Evolutionary conservation across 2,113 vertebrate genomes (phyloP).

Genomic region (Bettongia penicillata): DNA sequence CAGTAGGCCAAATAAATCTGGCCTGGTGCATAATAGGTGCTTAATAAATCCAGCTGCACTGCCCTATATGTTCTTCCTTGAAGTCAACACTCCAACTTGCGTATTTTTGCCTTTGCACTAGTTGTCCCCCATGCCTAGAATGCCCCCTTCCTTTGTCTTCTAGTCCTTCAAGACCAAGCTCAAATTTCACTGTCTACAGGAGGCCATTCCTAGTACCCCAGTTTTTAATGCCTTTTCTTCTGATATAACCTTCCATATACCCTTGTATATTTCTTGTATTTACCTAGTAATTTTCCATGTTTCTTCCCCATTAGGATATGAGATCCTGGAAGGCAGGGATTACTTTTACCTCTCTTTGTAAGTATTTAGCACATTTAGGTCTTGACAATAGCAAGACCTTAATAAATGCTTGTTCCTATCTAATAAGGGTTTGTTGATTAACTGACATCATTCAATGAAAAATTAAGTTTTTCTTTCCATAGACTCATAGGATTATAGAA

Average conservation of each 20-base stretch:
- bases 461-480: background rate
- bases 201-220: background rate
- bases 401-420: background rate
- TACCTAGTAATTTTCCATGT: background rate
- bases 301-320: background rate
- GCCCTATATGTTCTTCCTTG: background rate
- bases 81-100: background rate
- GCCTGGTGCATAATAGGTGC: too few relatives aligned
- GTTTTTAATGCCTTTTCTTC: background rate
- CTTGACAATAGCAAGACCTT: background rate
- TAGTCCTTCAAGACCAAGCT: background rate
- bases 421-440: too few relatives aligned
- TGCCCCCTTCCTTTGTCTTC: background rate
- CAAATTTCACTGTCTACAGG: background rate
- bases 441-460: background rate
- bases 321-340: background rate
- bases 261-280: background rate
- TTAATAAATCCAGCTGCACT: background rate
- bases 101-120: background rate
- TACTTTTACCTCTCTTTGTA: too few relatives aligned
- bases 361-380: background rate
- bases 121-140: background rate
- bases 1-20: too few relatives aligned
- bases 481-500: background rate
- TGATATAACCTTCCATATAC: background rate